Evolutionary conservation across 2,797 vertebrate genomes (phyloP), one percentile per base, ranked within the genome.

Genomic region (Epinephelus awoara): DNA sequence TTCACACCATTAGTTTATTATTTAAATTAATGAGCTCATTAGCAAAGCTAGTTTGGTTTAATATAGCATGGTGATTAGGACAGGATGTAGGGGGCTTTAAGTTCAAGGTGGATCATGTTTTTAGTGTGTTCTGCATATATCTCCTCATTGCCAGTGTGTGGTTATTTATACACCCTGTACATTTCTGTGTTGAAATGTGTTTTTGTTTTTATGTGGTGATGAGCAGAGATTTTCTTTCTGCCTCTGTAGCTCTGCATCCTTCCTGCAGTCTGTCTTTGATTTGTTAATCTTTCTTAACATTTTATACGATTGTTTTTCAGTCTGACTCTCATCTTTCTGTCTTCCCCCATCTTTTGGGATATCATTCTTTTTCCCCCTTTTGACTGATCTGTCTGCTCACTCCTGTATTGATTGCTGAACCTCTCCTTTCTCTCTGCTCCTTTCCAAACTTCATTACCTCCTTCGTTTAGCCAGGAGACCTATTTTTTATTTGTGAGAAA

Each of bases 11-110:
- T 55, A 50, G 25, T 29, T 34, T 62, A 70, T 80, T 80, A 75
- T 86, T 84, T 74, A 27, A 77, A 84, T 66, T 11, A 79, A 85
- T 76, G 68, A 74, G 29, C 65, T 83, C 47, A 77, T 79, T 82
- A 83, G 55, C 17, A 27, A 54, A 80, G 54, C 46, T 52, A 2
- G 34, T 64, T 66, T 17, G 65, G 52, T 70, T 83, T 80, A 77
- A 77, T 81, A 67, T 15, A 72, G 78, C 34, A 2, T 8, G 29
- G n/a, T 46, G 57, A 83, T 77, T 50, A 71, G 11, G 72, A 57
- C 61, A 40, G 64, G 50, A 17, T 59, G 51, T 21, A 34, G 25
- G 34, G 17, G 55, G 61, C 13, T 52, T 40, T 38, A 78, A 17
- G 55, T 80, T 67, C 29, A 49, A 59, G 50, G 66, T 63, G 44